Evolutionary conservation across 1,140 invertebrate species (phyloP).

Genomic region (Trachelipus rathkii): DNA sequence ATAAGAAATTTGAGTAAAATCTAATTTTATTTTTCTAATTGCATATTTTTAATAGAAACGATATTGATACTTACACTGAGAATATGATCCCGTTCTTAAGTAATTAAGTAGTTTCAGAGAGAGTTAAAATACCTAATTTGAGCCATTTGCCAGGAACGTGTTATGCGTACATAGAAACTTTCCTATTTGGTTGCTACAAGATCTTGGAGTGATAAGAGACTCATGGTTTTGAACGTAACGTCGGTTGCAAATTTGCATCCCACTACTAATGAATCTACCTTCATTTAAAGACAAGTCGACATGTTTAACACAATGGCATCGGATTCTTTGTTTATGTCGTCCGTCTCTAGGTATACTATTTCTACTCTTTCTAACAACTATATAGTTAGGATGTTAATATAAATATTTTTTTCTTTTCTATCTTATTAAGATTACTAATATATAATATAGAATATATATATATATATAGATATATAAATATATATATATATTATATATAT

Average conservation of each 20-base stretch:
- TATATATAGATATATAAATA: too few relatives aligned
- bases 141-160: conserved; percentile 56
- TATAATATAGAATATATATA: too few relatives aligned
- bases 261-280: conserved; percentile 68
- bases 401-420: too few relatives aligned
- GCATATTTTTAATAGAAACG: too few relatives aligned
- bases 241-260: conserved; percentile 69
- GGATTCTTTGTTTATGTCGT: conserved; percentile 72
- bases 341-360: conserved; percentile 52
- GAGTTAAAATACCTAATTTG: neutral
- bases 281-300: conserved; percentile 72
- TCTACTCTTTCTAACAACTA: neutral
- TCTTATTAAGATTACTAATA: too few relatives aligned
- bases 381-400: too few relatives aligned
- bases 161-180: conserved; percentile 80
- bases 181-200: conserved; percentile 76
- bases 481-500: too few relatives aligned
- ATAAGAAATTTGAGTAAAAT: too few relatives aligned
- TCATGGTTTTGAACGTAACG: conserved; percentile 78
- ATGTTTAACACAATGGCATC: conserved; percentile 72
- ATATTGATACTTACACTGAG: too few relatives aligned
- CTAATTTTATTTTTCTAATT: too few relatives aligned
- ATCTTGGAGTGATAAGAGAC: conserved; percentile 69
- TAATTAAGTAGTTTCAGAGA: too few relatives aligned
- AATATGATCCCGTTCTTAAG: too few relatives aligned